Percentiles rank a stretch among this genome's conserved stretches.
Conservation (phyloP, 2,888 invertebrate genomes). For the Eupithecia inturbata region DNA sequence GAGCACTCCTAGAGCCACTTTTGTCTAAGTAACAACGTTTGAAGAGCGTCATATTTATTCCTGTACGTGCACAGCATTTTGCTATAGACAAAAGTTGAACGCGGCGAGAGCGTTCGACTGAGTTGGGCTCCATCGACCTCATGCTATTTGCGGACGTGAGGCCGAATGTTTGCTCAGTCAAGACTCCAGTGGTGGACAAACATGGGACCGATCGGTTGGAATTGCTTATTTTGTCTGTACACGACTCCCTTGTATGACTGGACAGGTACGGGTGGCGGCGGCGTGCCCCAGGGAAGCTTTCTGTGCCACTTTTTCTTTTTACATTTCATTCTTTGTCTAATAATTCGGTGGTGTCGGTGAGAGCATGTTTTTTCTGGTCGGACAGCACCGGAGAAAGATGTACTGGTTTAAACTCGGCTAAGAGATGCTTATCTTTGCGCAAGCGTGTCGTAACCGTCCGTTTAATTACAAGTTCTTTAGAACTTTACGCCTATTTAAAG, state of each 20-base stretch:
- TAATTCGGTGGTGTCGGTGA: conserved; percentile 68
- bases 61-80: conserved; percentile 46
- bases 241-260: conserved; percentile 69
- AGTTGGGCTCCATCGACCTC: conserved; percentile 77
- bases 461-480: conserved; percentile 62
- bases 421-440: conserved; percentile 65
- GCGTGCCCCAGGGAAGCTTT: conserved; percentile 68
- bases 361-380: conserved; percentile 64
- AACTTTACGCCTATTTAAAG: conserved; percentile 52
- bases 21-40: conserved; percentile 49
- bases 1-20: conserved; percentile 48
- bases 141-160: conserved; percentile 82
- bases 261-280: conserved; percentile 72
- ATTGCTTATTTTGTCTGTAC: conserved; percentile 84
- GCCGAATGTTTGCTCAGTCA: conserved; percentile 80
- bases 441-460: conserved; percentile 62
- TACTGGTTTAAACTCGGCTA: conserved; percentile 73
- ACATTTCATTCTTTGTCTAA: conserved; percentile 63
- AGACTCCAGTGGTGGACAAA: conserved; percentile 83
- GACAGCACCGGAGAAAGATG: conserved; percentile 60
- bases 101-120: conserved; percentile 67
- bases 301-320: conserved; percentile 59
- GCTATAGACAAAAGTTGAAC: conserved; percentile 61
- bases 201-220: conserved; percentile 81
- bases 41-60: conserved; percentile 50